Evolutionary conservation across 2,888 invertebrate genomes (phyloP).

Genomic region (Drosophila recens): DNA sequence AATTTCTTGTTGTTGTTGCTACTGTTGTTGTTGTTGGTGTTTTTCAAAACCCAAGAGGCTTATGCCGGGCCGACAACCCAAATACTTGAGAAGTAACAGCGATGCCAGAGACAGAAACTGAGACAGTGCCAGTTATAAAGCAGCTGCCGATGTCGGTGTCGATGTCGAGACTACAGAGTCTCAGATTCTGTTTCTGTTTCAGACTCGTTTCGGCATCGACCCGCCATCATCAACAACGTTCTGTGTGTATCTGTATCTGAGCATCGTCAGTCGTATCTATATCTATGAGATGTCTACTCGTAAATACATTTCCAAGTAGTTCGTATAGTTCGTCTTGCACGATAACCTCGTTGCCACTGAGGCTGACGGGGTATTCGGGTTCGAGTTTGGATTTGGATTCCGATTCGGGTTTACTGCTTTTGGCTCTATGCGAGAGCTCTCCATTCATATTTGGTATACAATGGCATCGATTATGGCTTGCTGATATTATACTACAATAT

Average conservation of each 20-base stretch:
- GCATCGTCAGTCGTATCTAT: slow-evolving; percentile 36
- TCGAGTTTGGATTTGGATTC: slow-evolving; percentile 32
- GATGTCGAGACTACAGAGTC: slow-evolving; percentile 17
- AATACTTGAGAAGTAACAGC: slow-evolving; percentile 63
- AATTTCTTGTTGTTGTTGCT: slow-evolving; percentile 16
- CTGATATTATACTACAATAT: slow-evolving; percentile 36
- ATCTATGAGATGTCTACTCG: slow-evolving; percentile 32
- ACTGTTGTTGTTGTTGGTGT: not conserved
- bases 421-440: slow-evolving; percentile 61
- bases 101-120: slow-evolving; percentile 10
- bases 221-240: slow-evolving; percentile 38
- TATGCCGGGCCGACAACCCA: slow-evolving; percentile 68
- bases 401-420: slow-evolving; percentile 58
- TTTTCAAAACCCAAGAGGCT: slow-evolving; percentile 69
- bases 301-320: slow-evolving; percentile 27
- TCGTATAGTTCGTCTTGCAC: slow-evolving; percentile 57
- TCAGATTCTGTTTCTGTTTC: slow-evolving; percentile 18
- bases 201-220: slow-evolving; percentile 58
- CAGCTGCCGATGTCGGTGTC: slow-evolving; percentile 45
- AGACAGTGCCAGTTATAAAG: slow-evolving; percentile 34
- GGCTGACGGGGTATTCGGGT: slow-evolving; percentile 23
- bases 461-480: slow-evolving; percentile 71
- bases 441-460: slow-evolving; percentile 68
- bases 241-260: slow-evolving; percentile 45
- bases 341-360: slow-evolving; percentile 53